Base-by-base conservation (phyloP, 1,140 invertebrate species). In the Lordiphosa mommai region DNA sequence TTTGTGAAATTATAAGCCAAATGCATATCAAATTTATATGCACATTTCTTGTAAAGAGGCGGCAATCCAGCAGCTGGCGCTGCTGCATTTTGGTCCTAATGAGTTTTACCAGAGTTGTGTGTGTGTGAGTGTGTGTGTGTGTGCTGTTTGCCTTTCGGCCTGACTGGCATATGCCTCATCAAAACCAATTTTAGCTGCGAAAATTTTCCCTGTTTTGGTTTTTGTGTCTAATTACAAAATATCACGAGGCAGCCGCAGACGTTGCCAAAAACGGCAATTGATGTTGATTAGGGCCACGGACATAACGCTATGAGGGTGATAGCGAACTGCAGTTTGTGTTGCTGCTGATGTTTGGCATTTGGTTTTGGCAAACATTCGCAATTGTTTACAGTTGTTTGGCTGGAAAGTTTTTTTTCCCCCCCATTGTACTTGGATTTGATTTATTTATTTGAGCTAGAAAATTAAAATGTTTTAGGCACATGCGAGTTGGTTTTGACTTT, bases 21-120 rank as follows among this genome's bases (percentile, higher is more conserved):
- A 27, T 27, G 23, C 23, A 27, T 27, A 2, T 27, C 23, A 27
- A 27, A 27, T 13, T 8, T 9, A 9, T 14, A 38, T 13, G 37
- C 13, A 14, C 14, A 48, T 32, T 40, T 34, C 34, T 47, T 65
- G 37, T 14, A 7, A 10, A 2, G 27, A 14, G 14, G 14, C 51
- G 20, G 33, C 49, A 63, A 43, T 49, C 27, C 51, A 48, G 36
- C 40, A 20, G 44, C 38, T 52, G 48, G 41, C 40, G 56, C 49
- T 61, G 63, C 58, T 66, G 53, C 38, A 65, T 59, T 69, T 69
- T 73, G 73, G 69, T 69, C 56, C 73, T 77, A 77, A 77, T 77
- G 73, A 77, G 73, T 77, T 77, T 80, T 60, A 77, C 73, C 73
- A 79, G n/a, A n/a, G n/a, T n/a, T n/a, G n/a, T n/a, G n/a, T n/a